phyloP scores from a whole-genome alignment of 2,113 vertebrate species.

The Engystomops pustulosus region DNA sequence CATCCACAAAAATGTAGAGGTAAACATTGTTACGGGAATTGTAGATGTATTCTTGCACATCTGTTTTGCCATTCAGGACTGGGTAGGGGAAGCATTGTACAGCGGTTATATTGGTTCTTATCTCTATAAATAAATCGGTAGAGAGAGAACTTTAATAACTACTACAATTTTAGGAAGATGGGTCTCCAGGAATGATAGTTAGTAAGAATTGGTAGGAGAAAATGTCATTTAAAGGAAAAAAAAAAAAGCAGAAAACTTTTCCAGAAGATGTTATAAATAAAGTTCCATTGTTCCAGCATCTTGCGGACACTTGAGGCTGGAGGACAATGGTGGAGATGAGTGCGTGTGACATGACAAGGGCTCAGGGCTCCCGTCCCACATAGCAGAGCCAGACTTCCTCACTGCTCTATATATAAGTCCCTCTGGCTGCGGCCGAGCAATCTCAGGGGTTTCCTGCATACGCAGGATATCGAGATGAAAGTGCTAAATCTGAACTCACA shows the following conservation, averaged over 20 bases:
- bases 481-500: constrained; percentile 32
- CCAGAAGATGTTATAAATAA: background rate
- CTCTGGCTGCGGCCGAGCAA: background rate
- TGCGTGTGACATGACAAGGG: constrained; percentile 22
- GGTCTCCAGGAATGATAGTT: background rate
- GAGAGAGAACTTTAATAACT: too few species aligned
- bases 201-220: too few species aligned
- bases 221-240: background rate
- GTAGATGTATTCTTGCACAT: background rate
- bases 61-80: background rate
- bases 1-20: too few species aligned
- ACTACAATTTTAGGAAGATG: background rate
- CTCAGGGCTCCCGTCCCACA: background rate
- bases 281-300: background rate
- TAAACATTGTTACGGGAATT: too few species aligned
- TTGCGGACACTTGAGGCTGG: constrained; percentile 6
- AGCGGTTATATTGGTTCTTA: background rate
- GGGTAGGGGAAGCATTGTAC: too few species aligned
- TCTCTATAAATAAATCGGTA: background rate
- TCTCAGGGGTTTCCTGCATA: constrained; percentile 34
- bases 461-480: constrained; percentile 40
- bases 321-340: constrained; percentile 30
- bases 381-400: constrained; percentile 41
- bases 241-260: background rate
- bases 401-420: constrained; percentile 38